Percentiles rank a stretch among this genome's conserved stretches.
Evolutionary conservation across 2,797 vertebrate species (phyloP).

Genomic region (Artibeus lituratus): DNA sequence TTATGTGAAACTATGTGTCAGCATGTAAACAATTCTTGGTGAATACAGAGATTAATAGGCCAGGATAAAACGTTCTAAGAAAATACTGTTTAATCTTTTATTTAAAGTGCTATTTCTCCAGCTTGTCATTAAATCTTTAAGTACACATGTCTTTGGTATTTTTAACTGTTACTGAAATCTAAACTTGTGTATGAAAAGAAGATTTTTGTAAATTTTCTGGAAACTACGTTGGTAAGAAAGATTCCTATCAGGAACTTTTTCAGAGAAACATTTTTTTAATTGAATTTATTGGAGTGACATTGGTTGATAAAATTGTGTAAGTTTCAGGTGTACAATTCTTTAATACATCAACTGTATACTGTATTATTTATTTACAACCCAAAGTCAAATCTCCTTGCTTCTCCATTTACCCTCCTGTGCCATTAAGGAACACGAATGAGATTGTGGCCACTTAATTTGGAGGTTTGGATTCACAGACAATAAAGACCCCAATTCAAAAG

Average conservation of each 20-base stretch:
- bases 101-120: conserved; percentile 3
- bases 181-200: not conserved
- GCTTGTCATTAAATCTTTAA: not conserved
- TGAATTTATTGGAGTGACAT: not conserved
- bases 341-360: not conserved
- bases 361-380: not conserved
- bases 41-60: not conserved
- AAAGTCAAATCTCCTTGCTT: not conserved
- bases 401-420: no score
- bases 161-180: not conserved
- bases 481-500: no score
- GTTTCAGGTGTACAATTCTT: not conserved
- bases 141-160: not conserved
- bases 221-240: not conserved
- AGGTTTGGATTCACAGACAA: no score
- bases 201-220: not conserved
- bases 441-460: no score
- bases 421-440: no score
- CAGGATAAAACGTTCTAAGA: conserved; percentile 20
- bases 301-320: not conserved
- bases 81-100: conserved; percentile 2
- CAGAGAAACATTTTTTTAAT: not conserved
- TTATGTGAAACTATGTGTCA: conserved; percentile 23
- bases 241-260: not conserved
- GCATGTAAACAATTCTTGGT: not conserved